These are phyloP conservation scores for Loxodonta africana DNA, from an alignment of 2,113 vertebrate genomes.

Conservation along the genomic window DNA sequence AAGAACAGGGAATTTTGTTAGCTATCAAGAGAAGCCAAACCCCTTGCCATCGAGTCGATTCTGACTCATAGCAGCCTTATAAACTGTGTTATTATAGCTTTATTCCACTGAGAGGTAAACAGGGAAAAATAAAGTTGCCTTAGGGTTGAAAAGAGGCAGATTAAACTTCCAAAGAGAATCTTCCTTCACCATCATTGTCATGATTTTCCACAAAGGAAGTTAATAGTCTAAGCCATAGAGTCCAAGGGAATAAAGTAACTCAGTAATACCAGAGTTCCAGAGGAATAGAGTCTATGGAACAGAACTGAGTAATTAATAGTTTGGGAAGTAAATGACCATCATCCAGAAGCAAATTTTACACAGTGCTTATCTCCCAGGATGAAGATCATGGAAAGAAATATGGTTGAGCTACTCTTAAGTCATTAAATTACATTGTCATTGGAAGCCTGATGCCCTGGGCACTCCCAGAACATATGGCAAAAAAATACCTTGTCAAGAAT, in stretches of 20 bases:
- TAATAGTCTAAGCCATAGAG: conserved; percentile 60
- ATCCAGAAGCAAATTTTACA: conserved; percentile 70
- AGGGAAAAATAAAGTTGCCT: background rate
- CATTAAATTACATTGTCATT: conserved; percentile 84
- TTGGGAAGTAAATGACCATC: conserved; percentile 71
- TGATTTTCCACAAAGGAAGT: conserved; percentile 65
- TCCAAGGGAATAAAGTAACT: conserved; percentile 71
- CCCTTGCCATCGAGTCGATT: too few species aligned
- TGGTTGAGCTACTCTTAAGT: conserved; percentile 80
- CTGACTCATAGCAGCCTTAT: background rate
- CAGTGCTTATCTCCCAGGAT: conserved; percentile 44
- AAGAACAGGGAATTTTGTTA: background rate
- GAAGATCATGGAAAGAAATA: conserved; percentile 76
- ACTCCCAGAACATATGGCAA: conserved; percentile 87
- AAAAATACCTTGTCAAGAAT: conserved; percentile 79
- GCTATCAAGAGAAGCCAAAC: background rate
- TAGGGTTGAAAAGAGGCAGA: conserved; percentile 13
- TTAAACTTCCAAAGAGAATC: conserved; percentile 57
- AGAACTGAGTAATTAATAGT: conserved; percentile 81
- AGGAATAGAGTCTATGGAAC: conserved; percentile 62
- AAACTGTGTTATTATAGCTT: background rate
- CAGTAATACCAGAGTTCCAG: conserved; percentile 68
- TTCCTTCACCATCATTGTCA: background rate
- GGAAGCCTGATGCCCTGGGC: conserved; percentile 80
- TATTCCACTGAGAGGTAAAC: background rate